A percentile compares a stretch with the other conserved stretches of the same genome.
phyloP scores from a whole-genome alignment of 2,888 invertebrate species.

The Thereva unica region DNA sequence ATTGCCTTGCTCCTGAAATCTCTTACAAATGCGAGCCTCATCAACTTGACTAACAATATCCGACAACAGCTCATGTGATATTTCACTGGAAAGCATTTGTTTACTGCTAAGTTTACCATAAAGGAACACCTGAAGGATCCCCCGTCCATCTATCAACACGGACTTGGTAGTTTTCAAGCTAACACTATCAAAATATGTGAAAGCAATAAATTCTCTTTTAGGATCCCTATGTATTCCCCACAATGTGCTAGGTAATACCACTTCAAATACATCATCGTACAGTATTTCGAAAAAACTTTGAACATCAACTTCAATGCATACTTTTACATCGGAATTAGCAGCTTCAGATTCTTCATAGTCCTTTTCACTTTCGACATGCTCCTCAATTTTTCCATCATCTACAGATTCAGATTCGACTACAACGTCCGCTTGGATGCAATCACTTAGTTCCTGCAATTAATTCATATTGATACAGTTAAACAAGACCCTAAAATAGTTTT shows the following conservation, averaged over 20 bases:
- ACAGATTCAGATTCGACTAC: no score
- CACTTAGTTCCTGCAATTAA: no score
- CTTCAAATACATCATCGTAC: conserved; percentile 42
- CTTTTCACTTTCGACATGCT: conserved; percentile 9
- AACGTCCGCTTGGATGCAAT: no score
- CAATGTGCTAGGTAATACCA: conserved; percentile 39
- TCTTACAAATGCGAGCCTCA: conserved; percentile 17
- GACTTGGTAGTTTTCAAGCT: conserved; percentile 30
- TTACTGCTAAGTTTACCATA: conserved; percentile 2
- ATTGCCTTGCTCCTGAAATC: background rate
- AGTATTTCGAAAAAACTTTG: conserved; percentile 40
- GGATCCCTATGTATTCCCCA: conserved; percentile 43
- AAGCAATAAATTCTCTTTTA: conserved; percentile 37
- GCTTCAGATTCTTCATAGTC: conserved; percentile 3
- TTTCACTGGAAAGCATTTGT: conserved; percentile 11
- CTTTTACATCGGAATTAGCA: background rate
- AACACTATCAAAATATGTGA: conserved; percentile 37
- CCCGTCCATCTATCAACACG: conserved; percentile 22
- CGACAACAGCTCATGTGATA: conserved; percentile 10
- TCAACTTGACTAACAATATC: conserved; percentile 27
- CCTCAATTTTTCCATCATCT: conserved; percentile 19
- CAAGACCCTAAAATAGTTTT: no score
- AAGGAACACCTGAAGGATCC: conserved; percentile 10
- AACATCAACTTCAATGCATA: conserved; percentile 1
- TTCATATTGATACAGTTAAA: no score